A percentile compares a stretch with the other conserved stretches of the same genome.
Conservation (phyloP, 2,888 invertebrate species). For the Ectemnius continuus region DNA sequence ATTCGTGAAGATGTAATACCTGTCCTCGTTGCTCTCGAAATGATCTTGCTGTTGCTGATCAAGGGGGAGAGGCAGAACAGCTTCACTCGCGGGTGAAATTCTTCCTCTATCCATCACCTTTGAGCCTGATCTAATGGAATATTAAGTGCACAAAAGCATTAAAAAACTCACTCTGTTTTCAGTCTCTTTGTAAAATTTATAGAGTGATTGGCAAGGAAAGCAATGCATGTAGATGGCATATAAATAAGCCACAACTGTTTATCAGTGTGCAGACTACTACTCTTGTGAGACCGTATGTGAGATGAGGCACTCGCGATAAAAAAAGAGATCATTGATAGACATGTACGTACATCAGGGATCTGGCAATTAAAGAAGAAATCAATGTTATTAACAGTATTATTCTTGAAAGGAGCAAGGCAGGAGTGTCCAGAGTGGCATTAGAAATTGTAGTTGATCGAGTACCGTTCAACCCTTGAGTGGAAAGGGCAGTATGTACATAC, state of each 20-base stretch:
- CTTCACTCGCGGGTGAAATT: constrained; percentile 82
- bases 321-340: constrained; percentile 15
- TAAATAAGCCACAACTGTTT: constrained; percentile 44
- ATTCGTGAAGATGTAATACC: constrained; percentile 58
- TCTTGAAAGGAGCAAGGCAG: not conserved
- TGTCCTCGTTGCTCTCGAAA: constrained; percentile 74
- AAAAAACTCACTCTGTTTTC: not conserved
- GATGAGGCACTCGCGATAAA: constrained; percentile 1
- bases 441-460: not conserved
- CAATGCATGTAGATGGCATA: constrained; percentile 38
- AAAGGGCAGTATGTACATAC: constrained; percentile 31
- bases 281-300: constrained; percentile 10
- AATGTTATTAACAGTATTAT: not conserved
- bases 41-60: constrained; percentile 74
- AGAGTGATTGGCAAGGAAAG: constrained; percentile 35
- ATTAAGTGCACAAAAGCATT: constrained; percentile 12
- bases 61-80: constrained; percentile 76
- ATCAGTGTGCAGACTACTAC: constrained; percentile 25
- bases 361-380: constrained; percentile 2
- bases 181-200: not conserved
- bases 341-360: constrained; percentile 33
- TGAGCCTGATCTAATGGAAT: constrained; percentile 80
- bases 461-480: not conserved
- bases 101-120: constrained; percentile 85
- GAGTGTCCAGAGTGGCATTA: not conserved